Evolutionary conservation across 2,113 vertebrate species (phyloP), one percentile per base, ranked within the genome.

Genomic region (Sinocyclocheilus anshuiensis): DNA sequence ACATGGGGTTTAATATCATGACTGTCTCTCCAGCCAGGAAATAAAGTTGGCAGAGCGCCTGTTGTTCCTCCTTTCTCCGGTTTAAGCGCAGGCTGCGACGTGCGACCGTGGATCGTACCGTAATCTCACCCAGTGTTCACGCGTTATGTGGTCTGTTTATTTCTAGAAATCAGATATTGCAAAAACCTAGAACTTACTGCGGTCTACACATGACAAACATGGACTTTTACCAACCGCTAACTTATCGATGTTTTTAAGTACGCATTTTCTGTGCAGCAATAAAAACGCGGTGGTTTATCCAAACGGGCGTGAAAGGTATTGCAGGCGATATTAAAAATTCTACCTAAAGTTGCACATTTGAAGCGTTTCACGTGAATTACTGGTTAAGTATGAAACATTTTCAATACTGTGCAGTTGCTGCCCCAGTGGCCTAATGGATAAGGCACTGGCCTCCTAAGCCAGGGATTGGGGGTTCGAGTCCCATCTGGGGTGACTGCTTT

Each of bases 381-480:
- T 2, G 36, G 1, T 77, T 33, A 79, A 79, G 1, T 4, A 1
- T 4, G 29, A 6, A 57, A 13, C 10, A 11, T 0, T n/a, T 10
- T 4, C 22, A 7, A 6, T 1, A 0, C 0, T 1, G 0, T 1
- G 16, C 6, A 4, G 36, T 24, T 57, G 2, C n/a, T 3, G 81
- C 81, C 81, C 85, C 88, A 89, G 88, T 89, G 88, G 85, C 85
- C 85, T 89, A 89, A 86, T 89, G 88, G 87, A 89, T 89, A 84
- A 86, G 85, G 85, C 88, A 89, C 88, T 89, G 85, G 85, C 88
- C 88, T 89, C 88, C 85, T 87, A 89, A 87, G 81, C 86, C 88
- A 87, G 88, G 88, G 88, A 89, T 89, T 87, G 88, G 86, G 86
- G 88, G 86, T 89, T 89, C 88, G 86, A 89, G 86, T 87, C 86